These are phyloP conservation scores for Neocrepidodera transversa DNA, from an alignment of 2,888 invertebrate species.

Conservation along the genomic window DNA sequence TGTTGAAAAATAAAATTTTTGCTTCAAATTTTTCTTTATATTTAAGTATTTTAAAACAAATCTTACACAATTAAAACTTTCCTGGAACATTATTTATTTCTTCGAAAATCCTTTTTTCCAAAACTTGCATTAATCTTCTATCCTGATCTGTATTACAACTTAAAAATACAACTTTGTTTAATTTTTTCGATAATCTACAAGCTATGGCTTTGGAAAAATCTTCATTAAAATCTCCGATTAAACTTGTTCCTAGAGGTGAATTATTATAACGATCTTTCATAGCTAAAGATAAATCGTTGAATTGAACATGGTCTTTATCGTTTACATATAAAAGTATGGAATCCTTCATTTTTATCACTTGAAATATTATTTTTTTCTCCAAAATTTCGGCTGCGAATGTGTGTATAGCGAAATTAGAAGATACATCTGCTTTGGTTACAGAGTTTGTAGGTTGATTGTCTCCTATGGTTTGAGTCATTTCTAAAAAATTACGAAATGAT, in stretches of 20 bases:
- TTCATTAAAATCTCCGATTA: conserved; percentile 57
- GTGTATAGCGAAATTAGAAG: not conserved
- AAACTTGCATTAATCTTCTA: conserved; percentile 50
- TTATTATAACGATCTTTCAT: conserved; percentile 50
- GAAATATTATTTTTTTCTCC: conserved; percentile 55
- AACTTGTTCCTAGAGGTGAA: conserved; percentile 54
- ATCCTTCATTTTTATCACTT: conserved; percentile 60
- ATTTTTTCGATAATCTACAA: conserved; percentile 56
- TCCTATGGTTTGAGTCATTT: not conserved
- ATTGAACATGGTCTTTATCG: conserved; percentile 50
- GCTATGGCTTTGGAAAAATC: conserved; percentile 41
- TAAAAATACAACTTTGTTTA: conserved; percentile 61
- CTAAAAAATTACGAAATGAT: not conserved
- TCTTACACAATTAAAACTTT: not conserved
- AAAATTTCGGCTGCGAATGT: conserved; percentile 42
- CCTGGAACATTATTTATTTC: conserved; percentile 55
- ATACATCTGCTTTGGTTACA: not conserved
- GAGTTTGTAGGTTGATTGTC: not conserved
- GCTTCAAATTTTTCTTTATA: conserved; percentile 8
- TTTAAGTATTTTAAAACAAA: conserved; percentile 1
- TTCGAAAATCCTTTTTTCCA: conserved; percentile 59
- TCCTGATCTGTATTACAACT: conserved; percentile 61
- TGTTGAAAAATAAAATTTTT: conserved; percentile 11
- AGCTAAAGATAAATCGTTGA: conserved; percentile 58
- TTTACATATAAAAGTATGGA: conserved; percentile 61